A percentile compares a stretch with the other conserved stretches of the same genome.
Evolutionary conservation across 2,888 invertebrate genomes (phyloP).

Genomic region (Periphyllus acericola): DNA sequence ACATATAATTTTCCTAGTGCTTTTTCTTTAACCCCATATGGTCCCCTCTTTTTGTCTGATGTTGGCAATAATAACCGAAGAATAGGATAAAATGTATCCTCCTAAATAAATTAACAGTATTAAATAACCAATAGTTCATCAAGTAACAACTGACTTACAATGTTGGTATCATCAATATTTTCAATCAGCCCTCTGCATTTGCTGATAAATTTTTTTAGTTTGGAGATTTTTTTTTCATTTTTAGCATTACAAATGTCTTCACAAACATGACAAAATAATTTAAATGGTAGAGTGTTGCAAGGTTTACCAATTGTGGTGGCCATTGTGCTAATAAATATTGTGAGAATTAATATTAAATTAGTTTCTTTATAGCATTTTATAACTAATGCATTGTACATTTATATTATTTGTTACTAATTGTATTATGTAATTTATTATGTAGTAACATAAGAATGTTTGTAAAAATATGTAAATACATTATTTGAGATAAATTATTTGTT

Average conservation of each 20-base stretch:
- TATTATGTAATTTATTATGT: too few relatives aligned
- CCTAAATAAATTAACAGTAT: conserved; percentile 77
- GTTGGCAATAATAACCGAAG: conserved; percentile 83
- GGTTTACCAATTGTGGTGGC: conserved; percentile 35
- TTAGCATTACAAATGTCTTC: conserved; percentile 72
- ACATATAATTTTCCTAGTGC: conserved; percentile 79
- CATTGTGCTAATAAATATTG: conserved; percentile 29
- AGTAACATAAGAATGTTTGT: too few relatives aligned
- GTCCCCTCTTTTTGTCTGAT: conserved; percentile 80
- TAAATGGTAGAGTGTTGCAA: conserved; percentile 67
- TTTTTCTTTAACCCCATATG: conserved; percentile 85
- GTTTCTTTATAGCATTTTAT: background rate
- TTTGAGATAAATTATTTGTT: too few relatives aligned
- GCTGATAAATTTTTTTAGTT: conserved; percentile 70
- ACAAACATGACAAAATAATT: conserved; percentile 72
- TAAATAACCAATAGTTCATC: conserved; percentile 70
- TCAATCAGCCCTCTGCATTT: conserved; percentile 67
- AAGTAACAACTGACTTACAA: conserved; percentile 65
- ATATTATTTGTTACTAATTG: too few relatives aligned
- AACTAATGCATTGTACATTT: too few relatives aligned
- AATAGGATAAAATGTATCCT: conserved; percentile 75
- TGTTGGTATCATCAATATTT: conserved; percentile 64
- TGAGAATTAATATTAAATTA: conserved; percentile 41
- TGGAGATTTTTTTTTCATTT: conserved; percentile 69
- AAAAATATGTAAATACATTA: too few relatives aligned